Evolutionary conservation across 2,113 vertebrate genomes (phyloP).

Genomic region (Lagopus muta): DNA sequence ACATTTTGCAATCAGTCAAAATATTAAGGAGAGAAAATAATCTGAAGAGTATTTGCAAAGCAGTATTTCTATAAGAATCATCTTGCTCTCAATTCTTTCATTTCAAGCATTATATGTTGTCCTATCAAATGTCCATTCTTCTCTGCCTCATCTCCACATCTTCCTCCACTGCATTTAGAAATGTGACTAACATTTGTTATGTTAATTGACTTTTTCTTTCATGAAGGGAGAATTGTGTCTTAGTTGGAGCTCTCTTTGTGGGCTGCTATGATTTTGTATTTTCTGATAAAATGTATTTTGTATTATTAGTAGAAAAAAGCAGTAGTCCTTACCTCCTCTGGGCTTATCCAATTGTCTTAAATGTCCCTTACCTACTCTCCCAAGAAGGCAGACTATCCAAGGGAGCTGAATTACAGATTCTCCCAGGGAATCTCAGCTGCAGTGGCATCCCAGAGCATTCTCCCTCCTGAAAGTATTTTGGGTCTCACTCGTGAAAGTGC

Average conservation of each 20-base stretch:
- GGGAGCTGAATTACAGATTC: neutral
- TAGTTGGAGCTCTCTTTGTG: neutral
- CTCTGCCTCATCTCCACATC: neutral
- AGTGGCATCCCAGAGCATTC: neutral
- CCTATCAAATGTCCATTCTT: neutral
- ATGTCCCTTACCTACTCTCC: neutral
- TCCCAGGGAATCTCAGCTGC: neutral
- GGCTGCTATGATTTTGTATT: neutral
- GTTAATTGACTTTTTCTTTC: neutral
- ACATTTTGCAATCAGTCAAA: neutral
- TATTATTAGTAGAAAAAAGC: conserved; percentile 6
- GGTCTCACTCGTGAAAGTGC: neutral
- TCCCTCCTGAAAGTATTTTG: neutral
- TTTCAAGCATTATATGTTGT: neutral
- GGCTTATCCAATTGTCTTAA: conserved; percentile 31
- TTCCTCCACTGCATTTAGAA: neutral
- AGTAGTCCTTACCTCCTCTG: neutral
- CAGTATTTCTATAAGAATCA: neutral
- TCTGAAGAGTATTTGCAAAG: neutral
- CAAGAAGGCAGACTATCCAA: neutral
- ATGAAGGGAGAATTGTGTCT: neutral
- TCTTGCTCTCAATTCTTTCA: neutral
- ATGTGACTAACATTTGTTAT: neutral
- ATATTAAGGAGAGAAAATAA: neutral
- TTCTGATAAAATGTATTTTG: neutral